These are phyloP conservation scores for Loris lydekkerianus DNA, from an alignment of 2,797 vertebrate species.

Conservation along the genomic window DNA sequence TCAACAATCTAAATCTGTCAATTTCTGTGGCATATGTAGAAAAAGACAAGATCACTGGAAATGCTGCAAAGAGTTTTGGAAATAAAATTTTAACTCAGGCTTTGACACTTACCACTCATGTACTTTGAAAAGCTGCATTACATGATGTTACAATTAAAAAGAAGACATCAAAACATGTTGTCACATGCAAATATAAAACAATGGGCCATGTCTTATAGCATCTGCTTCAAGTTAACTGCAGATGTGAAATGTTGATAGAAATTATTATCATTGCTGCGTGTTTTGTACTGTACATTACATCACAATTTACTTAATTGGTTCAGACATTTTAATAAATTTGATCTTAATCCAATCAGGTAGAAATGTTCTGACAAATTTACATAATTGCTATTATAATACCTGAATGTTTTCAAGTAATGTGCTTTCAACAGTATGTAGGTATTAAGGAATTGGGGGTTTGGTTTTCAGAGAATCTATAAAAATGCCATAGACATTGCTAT, in stretches of 20 bases:
- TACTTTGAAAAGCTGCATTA: conserved; percentile 83
- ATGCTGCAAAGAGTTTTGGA: conserved; percentile 78
- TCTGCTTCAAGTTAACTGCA: conserved; percentile 89
- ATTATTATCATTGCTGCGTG: conserved; percentile 84
- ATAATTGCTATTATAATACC: conserved; percentile 82
- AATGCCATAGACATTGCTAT: conserved; percentile 55
- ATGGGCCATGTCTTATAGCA: conserved; percentile 80
- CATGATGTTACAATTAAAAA: conserved; percentile 88
- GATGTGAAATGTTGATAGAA: conserved; percentile 89
- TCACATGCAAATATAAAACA: conserved; percentile 88
- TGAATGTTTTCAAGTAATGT: conserved; percentile 79
- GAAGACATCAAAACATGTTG: conserved; percentile 89
- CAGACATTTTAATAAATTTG: conserved; percentile 88
- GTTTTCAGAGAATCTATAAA: conserved; percentile 50
- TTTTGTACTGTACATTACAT: conserved; percentile 85
- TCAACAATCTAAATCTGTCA: not conserved
- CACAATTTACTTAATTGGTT: conserved; percentile 87
- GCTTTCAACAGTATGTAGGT: conserved; percentile 68
- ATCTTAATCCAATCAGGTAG: conserved; percentile 89
- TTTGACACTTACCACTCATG: conserved; percentile 87
- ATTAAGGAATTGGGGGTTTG: conserved; percentile 66
- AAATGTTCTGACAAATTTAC: conserved; percentile 84
- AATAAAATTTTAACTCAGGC: conserved; percentile 79
- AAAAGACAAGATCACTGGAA: conserved; percentile 77
- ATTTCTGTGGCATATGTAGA: not conserved